Evolutionary conservation across 2,888 invertebrate genomes (phyloP), one percentile per base, ranked within the genome.

Genomic region (Tuta absoluta): DNA sequence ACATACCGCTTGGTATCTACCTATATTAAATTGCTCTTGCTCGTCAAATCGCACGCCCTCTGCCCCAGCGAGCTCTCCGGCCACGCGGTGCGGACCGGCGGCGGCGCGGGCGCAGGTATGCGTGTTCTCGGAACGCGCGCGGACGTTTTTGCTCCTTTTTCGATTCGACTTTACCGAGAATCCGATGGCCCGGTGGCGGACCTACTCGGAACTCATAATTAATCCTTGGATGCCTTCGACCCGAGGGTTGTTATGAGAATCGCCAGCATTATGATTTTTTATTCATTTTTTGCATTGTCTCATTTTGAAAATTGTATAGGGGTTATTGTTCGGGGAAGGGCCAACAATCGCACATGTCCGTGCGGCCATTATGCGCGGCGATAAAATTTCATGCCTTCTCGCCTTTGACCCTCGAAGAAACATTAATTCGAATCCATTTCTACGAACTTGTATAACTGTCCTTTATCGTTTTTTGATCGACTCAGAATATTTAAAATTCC

Each of bases 191-290:
- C 86, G 89, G 89, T 89, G 90, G 89, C 88, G 86, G 86, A 73
- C 83, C 87, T 91, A 91, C 91, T 88, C 85, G 85, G 91, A 91
- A 91, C 89, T 83, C 88, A 85, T 91, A 91, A 91, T 91, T 91
- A 91, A 91, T 91, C 91, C 91, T 86, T 86, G 86, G 91, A 91
- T 90, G 88, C 91, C 91, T 91, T 81, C 88, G 74, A 87, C 83
- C 84, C 84, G 78, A 88, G 87, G 91, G 88, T 87, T 87, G 89
- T 86, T 88, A 85, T 85, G 84, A 89, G 89, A 89, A 89, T 87
- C 86, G 82, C 84, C 80, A 80, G 77, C 80, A 80, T 87, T 86
- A 85, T 85, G 82, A 80, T 82, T 83, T 85, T 82, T 84, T 82
- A 78, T 78, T 77, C 75, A 77, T 81, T 83, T 84, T 86, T 84